Conservation (phyloP, 2,888 invertebrate genomes). For the Macroteleia sp. region DNA sequence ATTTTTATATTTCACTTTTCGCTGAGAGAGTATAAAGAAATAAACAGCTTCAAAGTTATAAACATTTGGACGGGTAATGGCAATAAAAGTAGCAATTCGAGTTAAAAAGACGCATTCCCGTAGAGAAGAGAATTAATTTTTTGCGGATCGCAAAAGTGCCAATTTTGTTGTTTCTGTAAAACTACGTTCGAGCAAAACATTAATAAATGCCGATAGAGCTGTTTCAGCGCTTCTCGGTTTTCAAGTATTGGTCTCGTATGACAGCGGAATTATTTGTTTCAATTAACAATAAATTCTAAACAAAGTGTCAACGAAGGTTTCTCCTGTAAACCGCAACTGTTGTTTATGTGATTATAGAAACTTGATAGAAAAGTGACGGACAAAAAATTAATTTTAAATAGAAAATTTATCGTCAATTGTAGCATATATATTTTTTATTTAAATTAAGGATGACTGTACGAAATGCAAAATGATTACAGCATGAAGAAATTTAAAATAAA, state of each 20-base stretch:
- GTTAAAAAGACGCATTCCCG: too few species aligned
- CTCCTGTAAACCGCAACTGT: conserved; percentile 7
- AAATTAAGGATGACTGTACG: too few species aligned
- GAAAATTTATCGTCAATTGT: too few species aligned
- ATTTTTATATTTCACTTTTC: too few species aligned
- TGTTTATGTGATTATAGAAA: conserved; percentile 2
- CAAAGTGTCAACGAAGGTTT: conserved; percentile 48
- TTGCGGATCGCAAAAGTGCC: conserved; percentile 19
- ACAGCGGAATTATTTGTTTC: conserved; percentile 38
- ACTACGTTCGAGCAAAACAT: conserved; percentile 25
- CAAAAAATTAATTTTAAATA: too few species aligned
- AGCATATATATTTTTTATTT: too few species aligned
- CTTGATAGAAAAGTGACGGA: not conserved
- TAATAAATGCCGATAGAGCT: conserved; percentile 38
- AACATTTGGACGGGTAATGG: too few species aligned
- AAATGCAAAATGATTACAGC: too few species aligned
- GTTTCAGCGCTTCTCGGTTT: conserved; percentile 42
- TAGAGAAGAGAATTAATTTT: conserved; percentile 34
- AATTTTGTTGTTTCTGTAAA: conserved; percentile 27
- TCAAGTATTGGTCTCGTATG: not conserved
- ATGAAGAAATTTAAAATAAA: too few species aligned
- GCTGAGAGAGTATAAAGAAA: too few species aligned
- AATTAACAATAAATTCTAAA: conserved; percentile 47
- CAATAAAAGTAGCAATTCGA: too few species aligned
- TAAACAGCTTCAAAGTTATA: too few species aligned